phyloP scores from a whole-genome alignment of 2,888 invertebrate species.

The Euzetes globulus region DNA sequence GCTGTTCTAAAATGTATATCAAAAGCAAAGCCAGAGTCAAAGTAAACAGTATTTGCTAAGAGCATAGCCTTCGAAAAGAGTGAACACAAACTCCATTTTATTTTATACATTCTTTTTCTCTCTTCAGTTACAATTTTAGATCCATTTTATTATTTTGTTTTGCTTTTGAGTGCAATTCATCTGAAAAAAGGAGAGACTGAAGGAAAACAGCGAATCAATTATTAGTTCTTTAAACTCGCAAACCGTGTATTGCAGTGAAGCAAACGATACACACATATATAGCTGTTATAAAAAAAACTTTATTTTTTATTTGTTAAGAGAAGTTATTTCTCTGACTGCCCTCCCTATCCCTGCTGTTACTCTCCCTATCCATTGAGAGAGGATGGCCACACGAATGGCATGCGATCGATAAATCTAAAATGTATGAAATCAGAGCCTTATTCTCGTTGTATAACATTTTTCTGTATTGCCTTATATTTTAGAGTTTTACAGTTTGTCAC shows the following conservation, averaged over 20 bases:
- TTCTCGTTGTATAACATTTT: neutral
- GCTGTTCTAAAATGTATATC: neutral
- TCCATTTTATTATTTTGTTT: neutral
- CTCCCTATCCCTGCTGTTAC: neutral
- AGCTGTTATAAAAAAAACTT: neutral
- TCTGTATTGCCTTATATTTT: neutral
- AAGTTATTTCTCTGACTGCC: neutral
- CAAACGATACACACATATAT: neutral
- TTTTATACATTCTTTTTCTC: neutral
- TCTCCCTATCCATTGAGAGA: neutral
- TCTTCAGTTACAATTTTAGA: neutral
- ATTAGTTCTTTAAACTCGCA: neutral
- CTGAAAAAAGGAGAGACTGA: neutral
- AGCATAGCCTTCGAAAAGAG: neutral
- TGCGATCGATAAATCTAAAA: neutral
- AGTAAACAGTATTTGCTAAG: neutral
- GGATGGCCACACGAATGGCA: neutral
- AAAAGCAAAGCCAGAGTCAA: neutral
- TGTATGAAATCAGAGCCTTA: constrained; percentile 7
- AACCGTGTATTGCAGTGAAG: neutral
- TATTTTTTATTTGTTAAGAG: neutral
- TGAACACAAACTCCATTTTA: neutral
- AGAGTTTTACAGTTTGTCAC: neutral
- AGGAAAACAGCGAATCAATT: neutral
- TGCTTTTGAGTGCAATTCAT: neutral